Conservation (phyloP, 2,797 vertebrate genomes). For the Tarsius wallacei region DNA sequence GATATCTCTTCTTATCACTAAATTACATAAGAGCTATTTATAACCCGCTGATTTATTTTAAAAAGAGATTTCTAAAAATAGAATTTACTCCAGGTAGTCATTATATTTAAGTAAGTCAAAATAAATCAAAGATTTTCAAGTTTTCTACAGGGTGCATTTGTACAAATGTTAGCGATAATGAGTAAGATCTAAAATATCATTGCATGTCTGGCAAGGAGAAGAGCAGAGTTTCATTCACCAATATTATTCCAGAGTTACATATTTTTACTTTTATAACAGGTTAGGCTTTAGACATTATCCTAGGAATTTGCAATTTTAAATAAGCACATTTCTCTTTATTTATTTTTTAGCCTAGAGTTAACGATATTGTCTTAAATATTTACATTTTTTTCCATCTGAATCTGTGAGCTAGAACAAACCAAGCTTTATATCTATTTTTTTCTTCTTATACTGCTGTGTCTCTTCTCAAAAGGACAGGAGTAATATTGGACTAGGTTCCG, state of each 20-base stretch:
- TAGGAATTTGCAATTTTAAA: background rate
- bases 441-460: background rate
- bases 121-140: background rate
- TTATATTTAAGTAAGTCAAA: constrained; percentile 16
- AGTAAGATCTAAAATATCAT: background rate
- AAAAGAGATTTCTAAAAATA: background rate
- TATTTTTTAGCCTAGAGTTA: background rate
- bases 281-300: background rate
- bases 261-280: background rate
- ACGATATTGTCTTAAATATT: background rate
- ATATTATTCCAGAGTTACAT: background rate
- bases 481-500: background rate
- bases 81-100: background rate
- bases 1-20: background rate
- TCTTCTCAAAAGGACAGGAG: background rate
- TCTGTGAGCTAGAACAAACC: background rate
- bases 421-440: background rate
- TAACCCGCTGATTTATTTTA: background rate
- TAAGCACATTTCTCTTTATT: background rate
- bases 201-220: background rate
- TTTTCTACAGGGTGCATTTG: background rate
- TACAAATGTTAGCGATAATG: background rate
- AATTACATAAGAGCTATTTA: background rate
- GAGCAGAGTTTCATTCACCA: background rate
- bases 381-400: background rate